A percentile compares a stretch with the other conserved stretches of the same genome.
phyloP scores from a whole-genome alignment of 2,888 invertebrate species.

The Orchesellides sinensis region DNA sequence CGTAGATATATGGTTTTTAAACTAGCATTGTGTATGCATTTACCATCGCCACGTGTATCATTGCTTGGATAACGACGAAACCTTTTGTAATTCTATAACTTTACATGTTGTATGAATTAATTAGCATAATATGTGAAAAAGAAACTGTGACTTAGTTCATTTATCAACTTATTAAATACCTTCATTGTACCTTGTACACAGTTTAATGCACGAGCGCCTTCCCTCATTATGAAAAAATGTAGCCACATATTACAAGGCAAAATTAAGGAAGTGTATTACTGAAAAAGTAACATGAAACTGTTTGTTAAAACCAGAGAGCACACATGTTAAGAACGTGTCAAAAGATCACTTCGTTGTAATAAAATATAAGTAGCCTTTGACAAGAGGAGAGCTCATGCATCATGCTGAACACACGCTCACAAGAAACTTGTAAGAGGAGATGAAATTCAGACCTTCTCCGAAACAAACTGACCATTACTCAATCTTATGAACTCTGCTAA shows the following conservation, averaged over 20 bases:
- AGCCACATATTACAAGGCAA: neutral
- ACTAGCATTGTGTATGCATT: too few relatives aligned
- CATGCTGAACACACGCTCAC: slow-evolving; percentile 8
- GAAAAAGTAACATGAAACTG: slow-evolving; percentile 4
- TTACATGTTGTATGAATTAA: too few relatives aligned
- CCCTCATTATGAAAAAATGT: neutral
- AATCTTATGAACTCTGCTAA: neutral
- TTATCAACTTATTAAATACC: too few relatives aligned
- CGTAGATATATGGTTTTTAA: too few relatives aligned
- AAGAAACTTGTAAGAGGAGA: neutral
- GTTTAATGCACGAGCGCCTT: slow-evolving; percentile 43
- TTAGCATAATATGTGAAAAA: too few relatives aligned
- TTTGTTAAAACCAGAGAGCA: slow-evolving; percentile 1
- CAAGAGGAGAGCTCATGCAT: neutral
- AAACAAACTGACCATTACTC: neutral
- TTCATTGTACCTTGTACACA: too few relatives aligned
- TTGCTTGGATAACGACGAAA: too few relatives aligned
- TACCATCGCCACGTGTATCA: too few relatives aligned
- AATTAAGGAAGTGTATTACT: too few relatives aligned
- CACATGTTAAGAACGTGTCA: slow-evolving; percentile 32
- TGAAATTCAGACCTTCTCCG: neutral
- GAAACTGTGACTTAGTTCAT: too few relatives aligned
- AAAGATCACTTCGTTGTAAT: slow-evolving; percentile 4
- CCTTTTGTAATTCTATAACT: too few relatives aligned
- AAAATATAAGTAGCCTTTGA: neutral